Conservation (phyloP, 2,888 invertebrate species). For the Chydorus sphaericus region DNA sequence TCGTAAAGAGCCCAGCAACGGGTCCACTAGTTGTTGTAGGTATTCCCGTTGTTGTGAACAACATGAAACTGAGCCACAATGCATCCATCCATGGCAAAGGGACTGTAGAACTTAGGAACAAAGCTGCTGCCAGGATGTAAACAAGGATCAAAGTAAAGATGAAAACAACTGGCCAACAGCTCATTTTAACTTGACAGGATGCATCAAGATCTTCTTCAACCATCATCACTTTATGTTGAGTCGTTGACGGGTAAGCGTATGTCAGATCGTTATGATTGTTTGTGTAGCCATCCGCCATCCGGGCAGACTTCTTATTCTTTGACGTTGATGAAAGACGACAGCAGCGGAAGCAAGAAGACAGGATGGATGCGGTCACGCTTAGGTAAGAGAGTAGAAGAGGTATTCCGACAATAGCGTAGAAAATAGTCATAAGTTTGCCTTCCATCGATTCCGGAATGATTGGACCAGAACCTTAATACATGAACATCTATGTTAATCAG, state of each 20-base stretch:
- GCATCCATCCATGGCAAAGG: conserved; percentile 1
- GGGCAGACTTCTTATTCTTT: too few relatives aligned
- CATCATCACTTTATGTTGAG: too few relatives aligned
- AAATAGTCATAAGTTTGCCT: conserved; percentile 32
- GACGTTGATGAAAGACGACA: too few relatives aligned
- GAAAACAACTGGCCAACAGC: background rate
- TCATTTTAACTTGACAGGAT: too few relatives aligned
- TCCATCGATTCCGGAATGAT: conserved; percentile 1
- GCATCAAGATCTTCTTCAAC: too few relatives aligned
- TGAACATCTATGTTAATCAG: background rate
- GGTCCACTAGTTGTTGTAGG: background rate
- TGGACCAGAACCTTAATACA: conserved; percentile 2
- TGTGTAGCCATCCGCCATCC: background rate
- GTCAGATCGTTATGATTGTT: background rate
- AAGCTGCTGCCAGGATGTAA: background rate
- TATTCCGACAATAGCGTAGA: conserved; percentile 72
- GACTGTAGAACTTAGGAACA: background rate
- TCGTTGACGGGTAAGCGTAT: too few relatives aligned
- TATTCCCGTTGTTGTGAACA: conserved; percentile 8
- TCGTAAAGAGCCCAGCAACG: background rate
- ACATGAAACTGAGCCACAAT: conserved; percentile 11
- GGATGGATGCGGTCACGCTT: conserved; percentile 50
- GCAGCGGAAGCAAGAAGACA: background rate
- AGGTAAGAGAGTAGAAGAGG: conserved; percentile 74
- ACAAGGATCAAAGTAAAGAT: background rate